Conservation (phyloP, 2,797 vertebrate genomes). For the Sebastes melanostomus region DNA sequence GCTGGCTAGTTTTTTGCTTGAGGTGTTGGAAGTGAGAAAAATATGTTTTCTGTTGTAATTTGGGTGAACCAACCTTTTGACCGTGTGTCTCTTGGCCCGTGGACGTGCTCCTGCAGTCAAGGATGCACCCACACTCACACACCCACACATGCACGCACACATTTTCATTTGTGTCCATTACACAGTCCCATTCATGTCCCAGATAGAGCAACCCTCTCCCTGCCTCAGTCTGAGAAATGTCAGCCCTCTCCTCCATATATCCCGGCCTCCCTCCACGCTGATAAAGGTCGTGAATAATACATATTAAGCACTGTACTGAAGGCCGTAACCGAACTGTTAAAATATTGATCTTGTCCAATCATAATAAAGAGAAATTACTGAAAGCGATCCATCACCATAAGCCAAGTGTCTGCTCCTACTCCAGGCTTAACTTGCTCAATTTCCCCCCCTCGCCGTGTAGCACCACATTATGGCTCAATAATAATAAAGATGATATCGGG, state of each 20-base stretch:
- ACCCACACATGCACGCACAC: conserved; percentile 18
- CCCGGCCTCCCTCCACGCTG: conserved; percentile 51
- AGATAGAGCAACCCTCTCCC: conserved; percentile 53
- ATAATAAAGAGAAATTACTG: conserved; percentile 85
- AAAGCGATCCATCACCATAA: conserved; percentile 81
- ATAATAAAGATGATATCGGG: conserved; percentile 82
- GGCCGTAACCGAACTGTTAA: conserved; percentile 82
- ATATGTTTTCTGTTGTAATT: conserved; percentile 19
- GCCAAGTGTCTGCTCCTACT: conserved; percentile 66
- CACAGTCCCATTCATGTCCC: conserved; percentile 63
- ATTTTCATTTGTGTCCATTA: conserved; percentile 66
- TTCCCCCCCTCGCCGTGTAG: conserved; percentile 61
- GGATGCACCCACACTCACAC: conserved; percentile 26
- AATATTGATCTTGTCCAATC: conserved; percentile 87
- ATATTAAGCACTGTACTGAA: conserved; percentile 80
- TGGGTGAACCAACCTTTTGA: conserved; percentile 9
- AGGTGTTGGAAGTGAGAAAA: conserved; percentile 14
- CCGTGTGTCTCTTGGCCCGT: conserved; percentile 9
- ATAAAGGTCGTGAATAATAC: conserved; percentile 84
- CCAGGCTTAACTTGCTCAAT: conserved; percentile 77
- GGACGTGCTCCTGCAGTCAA: conserved; percentile 17
- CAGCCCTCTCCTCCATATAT: conserved; percentile 39
- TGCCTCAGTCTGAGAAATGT: conserved; percentile 63
- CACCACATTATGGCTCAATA: conserved; percentile 75
- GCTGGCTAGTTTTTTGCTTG: not conserved